Evolutionary conservation across 2,113 vertebrate genomes (phyloP).

Genomic region (Serilophus lunatus): DNA sequence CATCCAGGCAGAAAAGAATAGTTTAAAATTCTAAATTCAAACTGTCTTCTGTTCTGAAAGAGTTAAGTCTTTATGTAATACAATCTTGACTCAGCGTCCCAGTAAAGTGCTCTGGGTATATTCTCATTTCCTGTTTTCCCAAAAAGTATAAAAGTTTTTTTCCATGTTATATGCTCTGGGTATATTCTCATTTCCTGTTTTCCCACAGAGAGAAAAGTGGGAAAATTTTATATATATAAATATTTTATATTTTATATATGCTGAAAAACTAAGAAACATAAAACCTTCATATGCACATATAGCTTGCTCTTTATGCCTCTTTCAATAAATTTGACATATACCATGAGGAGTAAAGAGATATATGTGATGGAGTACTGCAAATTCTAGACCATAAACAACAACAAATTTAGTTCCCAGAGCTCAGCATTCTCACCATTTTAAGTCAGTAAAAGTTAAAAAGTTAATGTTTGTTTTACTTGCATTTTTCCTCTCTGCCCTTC

Average conservation of each 20-base stretch:
- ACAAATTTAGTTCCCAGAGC: background rate
- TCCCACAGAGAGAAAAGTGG: background rate
- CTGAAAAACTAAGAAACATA: background rate
- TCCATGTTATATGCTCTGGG: background rate
- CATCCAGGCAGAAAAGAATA: background rate
- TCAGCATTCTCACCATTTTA: background rate
- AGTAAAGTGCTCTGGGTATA: background rate
- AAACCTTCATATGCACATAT: background rate
- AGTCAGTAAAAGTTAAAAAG: background rate
- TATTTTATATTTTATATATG: too few species aligned
- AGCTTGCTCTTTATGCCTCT: background rate
- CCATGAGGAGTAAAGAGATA: background rate
- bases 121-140: too few species aligned
- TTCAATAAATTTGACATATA: background rate
- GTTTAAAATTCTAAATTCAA: background rate
- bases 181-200: background rate
- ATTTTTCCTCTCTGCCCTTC: background rate
- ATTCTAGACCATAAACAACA: background rate
- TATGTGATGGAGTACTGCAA: background rate
- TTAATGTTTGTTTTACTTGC: background rate
- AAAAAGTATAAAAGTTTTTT: too few species aligned
- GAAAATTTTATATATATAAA: background rate
- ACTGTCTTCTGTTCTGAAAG: background rate
- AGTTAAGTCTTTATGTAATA: background rate
- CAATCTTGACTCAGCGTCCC: background rate